Base-by-base conservation (phyloP, 2,113 vertebrate genomes). In the Xenopus borealis region DNA sequence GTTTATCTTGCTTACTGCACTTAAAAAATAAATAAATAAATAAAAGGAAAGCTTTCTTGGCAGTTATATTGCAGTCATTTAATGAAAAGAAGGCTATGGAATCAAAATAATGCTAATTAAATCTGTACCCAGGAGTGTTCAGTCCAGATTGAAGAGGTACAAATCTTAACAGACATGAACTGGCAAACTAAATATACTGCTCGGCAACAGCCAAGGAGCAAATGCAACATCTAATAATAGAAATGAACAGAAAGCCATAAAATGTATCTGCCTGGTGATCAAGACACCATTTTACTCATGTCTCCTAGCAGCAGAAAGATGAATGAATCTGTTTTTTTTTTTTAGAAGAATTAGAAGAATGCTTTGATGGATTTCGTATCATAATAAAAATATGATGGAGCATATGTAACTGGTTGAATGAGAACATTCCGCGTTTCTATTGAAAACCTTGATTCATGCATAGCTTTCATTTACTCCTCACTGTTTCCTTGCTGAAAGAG, bases 271-370 rank as follows among this genome's bases (percentile, higher is more conserved):
- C 46, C 20, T 30, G 30, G 8, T 58, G 64, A 68, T 23, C n/a
- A 47, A 62, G 61, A 7, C 27, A 23, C 66, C 12, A 77, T 13
- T 33, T 10, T 18, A 12, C 4, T 3, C 45, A 13, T 14, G 74
- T 70, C 74, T 64, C 74, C 74, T 77, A 77, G 74, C 66, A 77
- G 61, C 66, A 64, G 58, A 45, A 44, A 44, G 68, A 59, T 44
- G 40, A 44, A 70, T 44, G 52, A 19, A 45, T 45, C 13, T 33
- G 2, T 2, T n/a, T 69, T 55, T 55, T 16, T n/a, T n/a, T n/a
- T n/a, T n/a, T n/a, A 18, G 57, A n/a, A 69, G 55, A 58, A 58
- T 58, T 18, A 58, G 17, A 50, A 17, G 55, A 58, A 58, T 17
- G 55, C 55, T 58, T 58, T 58, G 17, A 58, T 58, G 55, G 55